phyloP scores from a whole-genome alignment of 2,888 invertebrate genomes.

The Andrena dorsata region DNA sequence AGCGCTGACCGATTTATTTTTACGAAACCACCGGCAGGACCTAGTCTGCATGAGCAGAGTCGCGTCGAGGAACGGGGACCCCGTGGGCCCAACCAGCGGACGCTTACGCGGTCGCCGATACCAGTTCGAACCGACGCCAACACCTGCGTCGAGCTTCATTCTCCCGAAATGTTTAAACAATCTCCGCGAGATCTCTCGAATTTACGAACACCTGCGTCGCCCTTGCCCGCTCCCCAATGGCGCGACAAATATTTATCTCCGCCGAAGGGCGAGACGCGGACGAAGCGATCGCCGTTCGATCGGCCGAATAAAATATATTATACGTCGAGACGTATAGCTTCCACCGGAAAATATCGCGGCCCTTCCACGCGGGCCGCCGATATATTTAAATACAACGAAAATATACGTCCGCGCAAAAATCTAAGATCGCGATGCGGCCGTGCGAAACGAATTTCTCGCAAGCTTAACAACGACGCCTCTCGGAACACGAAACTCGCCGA shows the following conservation, averaged over 20 bases:
- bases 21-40: slow-evolving; percentile 78
- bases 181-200: background rate
- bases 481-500: slow-evolving; percentile 1
- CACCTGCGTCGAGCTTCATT: slow-evolving; percentile 73
- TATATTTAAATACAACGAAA: background rate
- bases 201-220: background rate
- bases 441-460: background rate
- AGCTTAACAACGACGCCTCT: slow-evolving; percentile 10
- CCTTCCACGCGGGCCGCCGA: background rate
- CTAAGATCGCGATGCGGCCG: background rate
- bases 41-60: slow-evolving; percentile 77
- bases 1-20: slow-evolving; percentile 70
- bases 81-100: slow-evolving; percentile 81
- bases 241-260: slow-evolving; percentile 61
- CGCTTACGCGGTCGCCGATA: slow-evolving; percentile 78
- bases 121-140: slow-evolving; percentile 72
- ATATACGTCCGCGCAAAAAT: background rate
- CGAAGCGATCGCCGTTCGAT: slow-evolving; percentile 28
- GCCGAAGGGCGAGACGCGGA: slow-evolving; percentile 58
- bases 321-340: slow-evolving; percentile 8
- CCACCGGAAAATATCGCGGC: background rate
- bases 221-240: slow-evolving; percentile 25
- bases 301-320: slow-evolving; percentile 23
- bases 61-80: slow-evolving; percentile 80
- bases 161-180: slow-evolving; percentile 27